A percentile compares a stretch with the other conserved stretches of the same genome.
phyloP scores from a whole-genome alignment of 2,797 vertebrate species.

The Myotis pilosus region DNA sequence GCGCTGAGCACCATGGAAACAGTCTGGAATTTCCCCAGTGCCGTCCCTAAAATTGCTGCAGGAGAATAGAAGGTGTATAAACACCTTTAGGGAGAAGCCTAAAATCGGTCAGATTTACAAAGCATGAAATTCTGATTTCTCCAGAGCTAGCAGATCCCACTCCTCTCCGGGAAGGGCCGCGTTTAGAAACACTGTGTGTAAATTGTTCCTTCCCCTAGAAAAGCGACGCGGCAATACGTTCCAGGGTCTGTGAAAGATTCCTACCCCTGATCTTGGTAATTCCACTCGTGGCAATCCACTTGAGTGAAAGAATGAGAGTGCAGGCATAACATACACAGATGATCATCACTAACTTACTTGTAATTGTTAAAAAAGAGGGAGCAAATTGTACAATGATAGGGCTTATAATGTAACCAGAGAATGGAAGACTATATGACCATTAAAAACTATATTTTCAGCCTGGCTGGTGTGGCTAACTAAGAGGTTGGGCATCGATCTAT shows the following conservation, averaged over 20 bases:
- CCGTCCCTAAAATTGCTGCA: background rate
- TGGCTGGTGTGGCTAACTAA: background rate
- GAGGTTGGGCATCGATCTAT: too few relatives aligned
- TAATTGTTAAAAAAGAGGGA: background rate
- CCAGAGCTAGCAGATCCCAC: background rate
- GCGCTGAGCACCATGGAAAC: background rate
- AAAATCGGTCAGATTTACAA: background rate
- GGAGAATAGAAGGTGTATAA: background rate
- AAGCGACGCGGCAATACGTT: background rate
- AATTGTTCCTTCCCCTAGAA: background rate
- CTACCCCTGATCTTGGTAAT: fast-evolving
- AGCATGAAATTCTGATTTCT: background rate
- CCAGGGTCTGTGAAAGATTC: background rate
- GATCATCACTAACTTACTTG: background rate
- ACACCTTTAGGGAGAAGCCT: conserved; percentile 7
- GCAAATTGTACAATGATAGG: background rate
- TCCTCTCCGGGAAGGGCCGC: background rate
- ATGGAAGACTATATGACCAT: background rate
- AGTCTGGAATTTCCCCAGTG: background rate
- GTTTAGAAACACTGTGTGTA: background rate
- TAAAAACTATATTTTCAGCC: background rate
- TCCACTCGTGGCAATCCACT: background rate
- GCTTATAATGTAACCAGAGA: background rate
- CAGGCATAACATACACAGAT: background rate
- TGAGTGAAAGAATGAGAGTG: background rate